Base-by-base conservation (phyloP, 1,140 invertebrate species). In the Epicauta chinensis region DNA sequence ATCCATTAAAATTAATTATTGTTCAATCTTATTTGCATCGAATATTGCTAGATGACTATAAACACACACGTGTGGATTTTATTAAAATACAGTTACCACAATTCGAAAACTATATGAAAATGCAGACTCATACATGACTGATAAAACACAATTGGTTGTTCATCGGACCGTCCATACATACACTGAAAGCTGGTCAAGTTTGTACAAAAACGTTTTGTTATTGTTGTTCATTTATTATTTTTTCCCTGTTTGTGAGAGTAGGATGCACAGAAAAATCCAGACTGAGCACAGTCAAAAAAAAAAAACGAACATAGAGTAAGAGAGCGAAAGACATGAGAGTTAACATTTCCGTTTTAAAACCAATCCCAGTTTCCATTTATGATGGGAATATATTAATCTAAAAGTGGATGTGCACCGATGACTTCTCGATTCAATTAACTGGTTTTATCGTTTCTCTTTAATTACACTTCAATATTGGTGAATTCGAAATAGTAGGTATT, bases 91-190 rank as follows among this genome's bases (percentile, higher is more conserved):
- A 41, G 44, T 34, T 38, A 15, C 35, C 46, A 48, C 35, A 23
- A 17, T 41, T 44, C 7, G 32, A 31, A 32, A 34, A 56, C 36
- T 42, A 40, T 17, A 38, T 37, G 31, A 43, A 43, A 12, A 16
- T 31, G 14, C 32, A 34, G 40, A 12, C 44, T 49, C 55, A 56
- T 54, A 56, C 58, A 60, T 60, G 55, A 60, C 51, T 55, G 58
- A 51, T 48, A 51, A 60, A 60, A 60, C 49, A 60, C 58, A 60
- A 60, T 60, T 41, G 58, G 45, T 23, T 54, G 48, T 45, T 42
- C 55, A 56, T 13, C 50, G 46, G 56, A 54, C 46, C 56, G 48
- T 50, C 39, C 45, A 34, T 23, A 31, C 39, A 51, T 31, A 47
- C 46, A 36, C 45, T 37, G 56, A 58, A 58, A 51, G 51, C 52